phyloP scores from a whole-genome alignment of 2,888 invertebrate species.

The Zootermopsis nevadensis region DNA sequence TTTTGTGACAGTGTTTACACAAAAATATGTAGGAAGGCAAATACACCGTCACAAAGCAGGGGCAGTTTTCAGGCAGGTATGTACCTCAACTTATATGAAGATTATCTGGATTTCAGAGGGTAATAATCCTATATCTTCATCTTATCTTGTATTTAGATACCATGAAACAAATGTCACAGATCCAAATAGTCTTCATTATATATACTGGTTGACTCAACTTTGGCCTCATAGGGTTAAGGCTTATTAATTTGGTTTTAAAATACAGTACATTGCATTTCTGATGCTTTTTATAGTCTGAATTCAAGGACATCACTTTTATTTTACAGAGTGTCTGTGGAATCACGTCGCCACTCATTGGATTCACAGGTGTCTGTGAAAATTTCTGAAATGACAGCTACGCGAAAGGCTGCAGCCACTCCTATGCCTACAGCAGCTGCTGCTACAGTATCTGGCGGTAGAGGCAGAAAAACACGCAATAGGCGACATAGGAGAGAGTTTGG shows the following conservation, averaged over 20 bases:
- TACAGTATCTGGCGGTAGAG: not conserved
- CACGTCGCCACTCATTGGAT: conserved; percentile 87
- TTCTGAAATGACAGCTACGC: conserved; percentile 81
- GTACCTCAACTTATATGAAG: too few species aligned
- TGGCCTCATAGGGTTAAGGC: too few species aligned
- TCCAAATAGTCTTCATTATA: too few species aligned
- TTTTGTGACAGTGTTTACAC: not conserved
- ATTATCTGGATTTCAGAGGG: too few species aligned
- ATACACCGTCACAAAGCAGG: too few species aligned
- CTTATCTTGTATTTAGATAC: too few species aligned
- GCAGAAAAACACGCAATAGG: conserved; percentile 59
- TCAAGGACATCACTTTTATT: not conserved
- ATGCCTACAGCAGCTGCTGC: conserved; percentile 55
- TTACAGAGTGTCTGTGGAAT: conserved; percentile 81
- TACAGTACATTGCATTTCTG: too few species aligned
- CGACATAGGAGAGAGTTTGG: conserved; percentile 62
- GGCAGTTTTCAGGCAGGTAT: too few species aligned
- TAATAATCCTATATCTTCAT: too few species aligned
- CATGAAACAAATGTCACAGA: too few species aligned
- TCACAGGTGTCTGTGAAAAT: conserved; percentile 88
- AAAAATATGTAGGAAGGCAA: not conserved
- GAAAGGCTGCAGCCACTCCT: conserved; percentile 69
- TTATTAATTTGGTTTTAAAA: too few species aligned
- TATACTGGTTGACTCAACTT: too few species aligned
- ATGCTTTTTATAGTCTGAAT: not conserved